Conservation (phyloP, 92 coral and sea anemone species). For the Meandrina meandrites region DNA sequence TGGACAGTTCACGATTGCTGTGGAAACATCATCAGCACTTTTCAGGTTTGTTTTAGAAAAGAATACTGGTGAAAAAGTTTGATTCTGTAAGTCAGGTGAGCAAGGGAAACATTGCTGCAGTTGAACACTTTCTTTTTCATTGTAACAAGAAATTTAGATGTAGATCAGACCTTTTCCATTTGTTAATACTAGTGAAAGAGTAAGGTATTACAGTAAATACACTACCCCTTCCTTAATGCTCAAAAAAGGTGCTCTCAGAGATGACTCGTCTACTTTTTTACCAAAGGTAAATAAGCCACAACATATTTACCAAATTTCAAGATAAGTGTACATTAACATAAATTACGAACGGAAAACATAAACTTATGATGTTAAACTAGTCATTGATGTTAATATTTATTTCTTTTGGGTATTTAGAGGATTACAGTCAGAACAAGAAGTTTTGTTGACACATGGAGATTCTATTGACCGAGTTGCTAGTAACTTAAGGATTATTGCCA, state of each 20-base stretch:
- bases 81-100: background rate
- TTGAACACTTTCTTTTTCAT: too few relatives aligned
- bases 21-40: constrained; percentile 79
- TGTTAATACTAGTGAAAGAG: background rate
- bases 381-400: background rate
- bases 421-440: constrained; percentile 79
- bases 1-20: constrained; percentile 80
- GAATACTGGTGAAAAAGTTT: background rate
- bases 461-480: constrained; percentile 82
- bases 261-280: too few relatives aligned
- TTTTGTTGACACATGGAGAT: constrained; percentile 94
- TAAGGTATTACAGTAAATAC: too few relatives aligned
- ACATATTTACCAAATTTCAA: too few relatives aligned
- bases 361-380: background rate
- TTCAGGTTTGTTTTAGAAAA: constrained; percentile 61
- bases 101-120: too few relatives aligned
- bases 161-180: background rate
- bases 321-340: too few relatives aligned
- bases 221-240: background rate
- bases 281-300: too few relatives aligned
- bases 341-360: background rate
- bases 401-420: constrained; percentile 57
- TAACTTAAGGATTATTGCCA: constrained; percentile 84
- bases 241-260: background rate
- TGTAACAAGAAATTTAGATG: too few relatives aligned